phyloP scores from a whole-genome alignment of 2,797 vertebrate genomes.

The Phataginus tricuspis region DNA sequence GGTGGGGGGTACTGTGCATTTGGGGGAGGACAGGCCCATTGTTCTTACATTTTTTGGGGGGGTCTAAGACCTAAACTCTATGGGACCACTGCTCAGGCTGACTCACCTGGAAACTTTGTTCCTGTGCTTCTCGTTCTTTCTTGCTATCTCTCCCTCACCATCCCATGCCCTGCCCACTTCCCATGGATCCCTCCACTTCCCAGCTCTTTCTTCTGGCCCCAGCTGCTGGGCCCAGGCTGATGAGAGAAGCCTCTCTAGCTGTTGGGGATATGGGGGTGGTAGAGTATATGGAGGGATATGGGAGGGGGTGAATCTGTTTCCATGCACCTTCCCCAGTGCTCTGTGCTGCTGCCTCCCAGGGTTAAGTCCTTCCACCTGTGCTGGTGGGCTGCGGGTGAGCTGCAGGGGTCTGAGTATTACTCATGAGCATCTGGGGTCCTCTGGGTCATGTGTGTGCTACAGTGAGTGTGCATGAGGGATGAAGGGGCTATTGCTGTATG shows the following conservation, averaged over 20 bases:
- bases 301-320: background rate
- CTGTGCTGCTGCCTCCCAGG: background rate
- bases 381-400: background rate
- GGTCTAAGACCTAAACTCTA: background rate
- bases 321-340: background rate
- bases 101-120: background rate
- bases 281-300: too few species aligned
- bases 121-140: background rate
- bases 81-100: background rate
- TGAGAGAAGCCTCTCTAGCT: background rate
- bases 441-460: background rate
- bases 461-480: fast-evolving
- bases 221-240: background rate
- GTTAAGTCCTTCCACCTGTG: background rate
- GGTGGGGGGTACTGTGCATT: background rate
- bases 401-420: background rate
- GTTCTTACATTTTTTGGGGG: background rate
- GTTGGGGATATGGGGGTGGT: background rate
- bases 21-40: background rate
- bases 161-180: background rate
- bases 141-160: background rate
- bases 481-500: background rate
- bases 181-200: background rate
- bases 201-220: background rate
- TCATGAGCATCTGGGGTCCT: background rate